These are phyloP conservation scores for Amphiduros pacificus DNA, from an alignment of 2,888 invertebrate genomes.

Conservation along the genomic window DNA sequence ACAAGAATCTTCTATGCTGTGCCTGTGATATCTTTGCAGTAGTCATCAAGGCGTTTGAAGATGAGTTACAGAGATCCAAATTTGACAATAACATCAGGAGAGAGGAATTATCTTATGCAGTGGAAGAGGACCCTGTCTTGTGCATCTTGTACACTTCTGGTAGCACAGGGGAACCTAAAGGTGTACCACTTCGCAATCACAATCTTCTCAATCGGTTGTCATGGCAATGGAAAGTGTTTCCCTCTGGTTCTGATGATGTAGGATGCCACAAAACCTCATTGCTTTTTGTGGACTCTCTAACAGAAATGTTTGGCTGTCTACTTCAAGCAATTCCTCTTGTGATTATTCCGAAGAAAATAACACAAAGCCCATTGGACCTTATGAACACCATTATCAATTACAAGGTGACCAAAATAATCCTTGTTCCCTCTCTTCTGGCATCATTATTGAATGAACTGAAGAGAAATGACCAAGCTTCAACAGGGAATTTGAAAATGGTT, in stretches of 20 bases:
- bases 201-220: conserved; percentile 72
- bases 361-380: conserved; percentile 78
- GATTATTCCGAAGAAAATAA: conserved; percentile 73
- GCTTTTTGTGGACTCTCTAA: conserved; percentile 87
- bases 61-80: too few species aligned
- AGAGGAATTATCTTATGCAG: too few species aligned
- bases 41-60: background rate
- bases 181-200: conserved; percentile 78
- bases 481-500: conserved; percentile 71
- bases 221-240: conserved; percentile 86
- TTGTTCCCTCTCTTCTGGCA: conserved; percentile 79
- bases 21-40: background rate
- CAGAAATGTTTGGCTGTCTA: conserved; percentile 85
- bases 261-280: conserved; percentile 88
- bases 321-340: conserved; percentile 73
- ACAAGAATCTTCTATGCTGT: background rate
- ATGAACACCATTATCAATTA: conserved; percentile 72
- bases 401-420: conserved; percentile 57
- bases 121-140: background rate
- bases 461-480: too few species aligned
- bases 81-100: too few species aligned
- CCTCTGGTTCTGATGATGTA: conserved; percentile 71
- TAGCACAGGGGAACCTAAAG: conserved; percentile 84
- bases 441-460: background rate
- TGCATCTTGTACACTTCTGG: conserved; percentile 81